Conservation (phyloP, 2,797 vertebrate species). For the Peromyscus melanophrys region DNA sequence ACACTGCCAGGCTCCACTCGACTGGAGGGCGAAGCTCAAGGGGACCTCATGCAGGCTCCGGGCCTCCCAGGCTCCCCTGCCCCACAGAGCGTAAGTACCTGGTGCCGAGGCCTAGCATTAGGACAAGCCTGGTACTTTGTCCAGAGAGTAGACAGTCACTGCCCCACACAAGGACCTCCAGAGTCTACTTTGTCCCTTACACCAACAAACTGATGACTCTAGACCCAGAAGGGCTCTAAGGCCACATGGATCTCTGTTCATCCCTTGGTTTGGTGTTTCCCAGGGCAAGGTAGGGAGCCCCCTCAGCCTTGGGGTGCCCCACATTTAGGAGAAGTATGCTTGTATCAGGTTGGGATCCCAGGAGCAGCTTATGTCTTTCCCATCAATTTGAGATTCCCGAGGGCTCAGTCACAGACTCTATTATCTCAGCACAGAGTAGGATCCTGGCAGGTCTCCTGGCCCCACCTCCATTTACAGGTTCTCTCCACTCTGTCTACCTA, state of each 20-base stretch:
- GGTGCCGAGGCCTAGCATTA: not conserved
- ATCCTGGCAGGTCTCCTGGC: not conserved
- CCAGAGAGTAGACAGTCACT: not conserved
- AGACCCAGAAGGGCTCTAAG: not conserved
- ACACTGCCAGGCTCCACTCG: constrained; percentile 87
- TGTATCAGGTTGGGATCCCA: not conserved
- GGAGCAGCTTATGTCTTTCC: not conserved
- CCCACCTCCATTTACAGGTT: not conserved
- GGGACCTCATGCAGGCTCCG: constrained; percentile 89
- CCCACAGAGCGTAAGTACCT: constrained; percentile 89
- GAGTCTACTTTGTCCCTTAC: constrained; percentile 32
- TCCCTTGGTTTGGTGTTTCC: constrained; percentile 2
- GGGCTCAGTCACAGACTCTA: not conserved
- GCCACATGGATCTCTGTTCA: not conserved
- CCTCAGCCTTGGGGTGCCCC: not conserved
- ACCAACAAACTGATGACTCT: constrained; percentile 6
- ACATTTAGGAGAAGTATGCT: not conserved
- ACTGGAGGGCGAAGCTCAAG: constrained; percentile 88
- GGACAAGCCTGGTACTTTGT: not conserved
- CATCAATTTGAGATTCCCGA: not conserved
- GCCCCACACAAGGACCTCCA: not conserved
- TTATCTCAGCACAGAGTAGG: not conserved
- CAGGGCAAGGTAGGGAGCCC: not conserved
- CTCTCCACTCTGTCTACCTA: constrained; percentile 73
- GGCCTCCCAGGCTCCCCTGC: constrained; percentile 88